Conservation (phyloP, 2,797 vertebrate genomes). For the Catostomus latipinnis region DNA sequence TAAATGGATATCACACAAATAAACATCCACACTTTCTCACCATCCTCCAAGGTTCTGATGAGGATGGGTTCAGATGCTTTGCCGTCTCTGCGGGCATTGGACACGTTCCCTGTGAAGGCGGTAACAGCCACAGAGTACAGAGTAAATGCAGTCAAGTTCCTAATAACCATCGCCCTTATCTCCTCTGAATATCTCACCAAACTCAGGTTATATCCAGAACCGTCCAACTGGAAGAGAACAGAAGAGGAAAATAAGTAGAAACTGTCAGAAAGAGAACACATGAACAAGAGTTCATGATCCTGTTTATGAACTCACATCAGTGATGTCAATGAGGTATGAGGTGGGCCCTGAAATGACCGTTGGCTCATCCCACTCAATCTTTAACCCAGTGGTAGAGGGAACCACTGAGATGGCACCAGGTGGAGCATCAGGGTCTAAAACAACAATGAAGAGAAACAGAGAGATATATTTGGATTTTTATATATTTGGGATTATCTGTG, state of each 20-base stretch:
- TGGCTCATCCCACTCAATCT: slow-evolving; percentile 86
- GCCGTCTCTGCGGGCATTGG: slow-evolving; percentile 80
- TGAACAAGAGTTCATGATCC: neutral
- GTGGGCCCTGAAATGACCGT: slow-evolving; percentile 89
- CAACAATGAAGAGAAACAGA: slow-evolving; percentile 17
- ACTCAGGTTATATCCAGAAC: slow-evolving; percentile 79
- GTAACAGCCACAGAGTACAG: slow-evolving; percentile 86
- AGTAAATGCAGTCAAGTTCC: slow-evolving; percentile 88
- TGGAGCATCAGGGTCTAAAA: slow-evolving; percentile 88
- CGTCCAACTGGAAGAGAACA: slow-evolving; percentile 77
- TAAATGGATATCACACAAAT: neutral
- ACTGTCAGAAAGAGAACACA: neutral
- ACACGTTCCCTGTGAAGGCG: slow-evolving; percentile 86
- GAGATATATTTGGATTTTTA: neutral
- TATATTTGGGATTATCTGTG: neutral
- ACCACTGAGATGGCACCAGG: slow-evolving; percentile 82
- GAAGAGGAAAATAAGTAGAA: slow-evolving; percentile 5
- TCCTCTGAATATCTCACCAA: slow-evolving; percentile 81
- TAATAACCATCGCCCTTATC: slow-evolving; percentile 80
- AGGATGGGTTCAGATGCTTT: slow-evolving; percentile 79
- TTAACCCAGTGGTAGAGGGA: slow-evolving; percentile 83
- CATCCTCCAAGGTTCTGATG: slow-evolving; percentile 88
- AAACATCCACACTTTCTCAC: slow-evolving; percentile 67
- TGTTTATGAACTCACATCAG: slow-evolving; percentile 71
- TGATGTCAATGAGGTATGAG: slow-evolving; percentile 88